Evolutionary conservation across 2,113 vertebrate genomes (phyloP).

Genomic region (Nipponia nippon): DNA sequence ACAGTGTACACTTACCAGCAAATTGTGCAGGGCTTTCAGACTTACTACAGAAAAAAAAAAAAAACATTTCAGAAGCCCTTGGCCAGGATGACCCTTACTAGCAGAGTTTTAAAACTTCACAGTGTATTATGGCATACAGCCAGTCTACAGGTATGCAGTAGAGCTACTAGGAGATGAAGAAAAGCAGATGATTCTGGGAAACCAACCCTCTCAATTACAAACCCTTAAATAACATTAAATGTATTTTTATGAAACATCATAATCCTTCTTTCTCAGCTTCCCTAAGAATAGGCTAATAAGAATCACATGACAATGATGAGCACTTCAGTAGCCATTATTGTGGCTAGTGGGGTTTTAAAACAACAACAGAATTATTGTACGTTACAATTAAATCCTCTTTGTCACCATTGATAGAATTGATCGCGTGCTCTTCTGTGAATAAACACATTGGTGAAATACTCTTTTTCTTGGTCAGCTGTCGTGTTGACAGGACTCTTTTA

Average conservation of each 20-base stretch:
- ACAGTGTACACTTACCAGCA: not conserved
- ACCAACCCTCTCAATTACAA: not conserved
- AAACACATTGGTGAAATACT: not conserved
- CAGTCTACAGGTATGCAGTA: not conserved
- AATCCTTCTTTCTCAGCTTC: not conserved
- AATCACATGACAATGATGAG: not conserved
- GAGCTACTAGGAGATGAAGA: not conserved
- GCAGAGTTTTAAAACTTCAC: not conserved
- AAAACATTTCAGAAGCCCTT: not conserved
- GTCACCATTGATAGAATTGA: not conserved
- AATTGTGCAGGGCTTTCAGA: not conserved
- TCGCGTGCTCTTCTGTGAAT: not conserved
- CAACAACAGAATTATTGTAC: not conserved
- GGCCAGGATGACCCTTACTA: not conserved
- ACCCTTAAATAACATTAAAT: not conserved
- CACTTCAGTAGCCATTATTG: not conserved
- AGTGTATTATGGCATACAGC: not conserved
- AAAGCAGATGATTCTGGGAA: not conserved
- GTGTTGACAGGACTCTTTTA: constrained; percentile 17
- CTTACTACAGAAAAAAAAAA: not conserved
- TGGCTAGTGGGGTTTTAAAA: not conserved
- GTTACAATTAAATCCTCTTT: not conserved
- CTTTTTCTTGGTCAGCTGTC: not conserved
- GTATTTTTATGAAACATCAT: not conserved
- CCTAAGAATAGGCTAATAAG: not conserved